Percentiles rank a stretch among this genome's conserved stretches.
Evolutionary conservation across 1,140 invertebrate genomes (phyloP).

Genomic region (Papilio glaucus): DNA sequence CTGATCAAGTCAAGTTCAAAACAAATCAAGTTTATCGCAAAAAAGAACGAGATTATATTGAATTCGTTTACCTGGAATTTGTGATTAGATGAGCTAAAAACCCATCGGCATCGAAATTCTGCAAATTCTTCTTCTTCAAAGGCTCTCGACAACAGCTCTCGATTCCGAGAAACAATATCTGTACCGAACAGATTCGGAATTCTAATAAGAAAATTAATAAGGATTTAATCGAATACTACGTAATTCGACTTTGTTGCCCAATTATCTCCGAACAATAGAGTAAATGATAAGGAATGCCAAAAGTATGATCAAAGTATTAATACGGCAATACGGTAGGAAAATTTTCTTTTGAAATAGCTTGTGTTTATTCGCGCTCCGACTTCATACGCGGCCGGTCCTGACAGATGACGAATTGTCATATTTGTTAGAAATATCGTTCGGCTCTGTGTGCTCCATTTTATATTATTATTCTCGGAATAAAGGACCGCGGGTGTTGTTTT

Average conservation of each 20-base stretch:
- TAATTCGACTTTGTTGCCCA: neutral
- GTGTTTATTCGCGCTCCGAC: neutral
- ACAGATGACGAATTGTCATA: neutral
- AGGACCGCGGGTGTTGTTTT: neutral
- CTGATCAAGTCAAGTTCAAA: no score
- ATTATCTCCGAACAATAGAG: neutral
- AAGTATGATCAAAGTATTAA: neutral
- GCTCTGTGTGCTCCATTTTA: neutral
- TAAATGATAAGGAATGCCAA: no score
- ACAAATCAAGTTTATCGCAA: no score
- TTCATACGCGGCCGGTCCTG: neutral
- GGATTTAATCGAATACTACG: neutral
- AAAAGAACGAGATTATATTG: no score
- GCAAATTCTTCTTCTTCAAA: no score
- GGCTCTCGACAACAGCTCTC: no score
- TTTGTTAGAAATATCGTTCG: neutral
- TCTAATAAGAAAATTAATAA: no score
- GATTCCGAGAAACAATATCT: no score
- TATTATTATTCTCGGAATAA: neutral
- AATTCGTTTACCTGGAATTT: no score
- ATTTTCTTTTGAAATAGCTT: neutral
- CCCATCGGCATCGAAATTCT: no score
- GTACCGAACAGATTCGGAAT: no score
- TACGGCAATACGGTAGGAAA: neutral
- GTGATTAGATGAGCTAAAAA: no score